Conservation (phyloP, 2,888 invertebrate species). For the Amphipoea oculea region DNA sequence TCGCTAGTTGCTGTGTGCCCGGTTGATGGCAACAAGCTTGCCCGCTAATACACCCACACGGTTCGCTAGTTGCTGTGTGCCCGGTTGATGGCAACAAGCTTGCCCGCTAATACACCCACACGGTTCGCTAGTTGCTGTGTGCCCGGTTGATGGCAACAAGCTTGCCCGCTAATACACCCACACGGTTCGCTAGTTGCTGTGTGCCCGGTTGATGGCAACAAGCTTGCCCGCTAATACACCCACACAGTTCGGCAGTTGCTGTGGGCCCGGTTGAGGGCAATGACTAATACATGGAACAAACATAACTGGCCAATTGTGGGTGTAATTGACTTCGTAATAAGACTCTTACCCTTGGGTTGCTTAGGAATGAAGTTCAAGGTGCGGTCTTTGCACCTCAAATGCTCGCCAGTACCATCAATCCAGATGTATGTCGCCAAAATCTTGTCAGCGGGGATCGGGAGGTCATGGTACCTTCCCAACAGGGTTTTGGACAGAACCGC, state of each 20-base stretch:
- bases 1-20: background rate
- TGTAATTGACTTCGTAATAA: background rate
- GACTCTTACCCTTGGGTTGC: conserved; percentile 92
- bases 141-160: background rate
- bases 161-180: background rate
- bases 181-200: background rate
- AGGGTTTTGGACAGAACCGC: conserved; percentile 95
- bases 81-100: background rate
- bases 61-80: background rate
- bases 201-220: background rate
- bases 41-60: background rate
- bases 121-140: background rate
- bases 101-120: background rate
- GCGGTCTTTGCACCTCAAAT: conserved; percentile 96
- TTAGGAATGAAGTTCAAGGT: conserved; percentile 96
- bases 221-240: background rate
- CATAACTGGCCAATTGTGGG: background rate
- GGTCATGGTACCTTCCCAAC: conserved; percentile 93
- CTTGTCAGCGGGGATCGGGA: conserved; percentile 94
- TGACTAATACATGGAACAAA: background rate
- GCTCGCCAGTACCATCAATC: conserved; percentile 98
- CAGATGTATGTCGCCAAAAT: conserved; percentile 97
- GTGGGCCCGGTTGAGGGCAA: background rate
- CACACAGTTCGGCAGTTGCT: background rate
- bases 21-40: no score